These are phyloP conservation scores for Ennomos quercinarius DNA, from an alignment of 2,888 invertebrate genomes.

Conservation along the genomic window DNA sequence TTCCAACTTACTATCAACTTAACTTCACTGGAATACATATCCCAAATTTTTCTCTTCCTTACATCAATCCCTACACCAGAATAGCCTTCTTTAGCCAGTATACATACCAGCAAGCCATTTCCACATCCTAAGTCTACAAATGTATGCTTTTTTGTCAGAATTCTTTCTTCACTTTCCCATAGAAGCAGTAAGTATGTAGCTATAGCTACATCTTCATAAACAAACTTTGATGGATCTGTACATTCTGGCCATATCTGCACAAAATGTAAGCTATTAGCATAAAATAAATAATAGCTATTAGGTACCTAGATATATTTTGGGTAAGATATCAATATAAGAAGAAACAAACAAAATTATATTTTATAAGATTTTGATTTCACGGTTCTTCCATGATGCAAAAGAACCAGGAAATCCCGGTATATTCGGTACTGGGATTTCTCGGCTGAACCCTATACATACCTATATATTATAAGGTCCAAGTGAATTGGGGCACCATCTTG, in stretches of 20 bases:
- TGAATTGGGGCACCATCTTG: no score
- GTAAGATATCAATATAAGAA: no score
- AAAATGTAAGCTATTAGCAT: slow-evolving; percentile 29
- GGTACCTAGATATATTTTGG: no score
- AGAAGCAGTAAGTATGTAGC: slow-evolving; percentile 93
- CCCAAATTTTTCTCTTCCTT: slow-evolving; percentile 95
- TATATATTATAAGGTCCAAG: no score
- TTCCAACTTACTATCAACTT: slow-evolving; percentile 85
- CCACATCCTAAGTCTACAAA: slow-evolving; percentile 99
- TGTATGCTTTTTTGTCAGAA: slow-evolving; percentile 73
- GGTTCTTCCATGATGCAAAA: no score
- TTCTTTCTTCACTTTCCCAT: slow-evolving; percentile 88
- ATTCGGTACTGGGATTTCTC: no score
- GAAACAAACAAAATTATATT: no score
- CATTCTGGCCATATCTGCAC: slow-evolving; percentile 94
- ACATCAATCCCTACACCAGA: slow-evolving; percentile 94
- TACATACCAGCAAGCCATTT: slow-evolving; percentile 96
- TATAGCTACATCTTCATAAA: slow-evolving; percentile 98
- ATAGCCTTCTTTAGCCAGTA: slow-evolving; percentile 94
- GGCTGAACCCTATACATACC: no score
- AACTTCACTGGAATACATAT: slow-evolving; percentile 88
- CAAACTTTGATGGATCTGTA: slow-evolving; percentile 97
- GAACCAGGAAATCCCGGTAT: no score
- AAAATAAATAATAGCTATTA: no score
- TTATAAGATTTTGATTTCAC: no score